Evolutionary conservation across 2,888 invertebrate species (phyloP), one percentile per base, ranked within the genome.

Genomic region (Thecophora atra): DNA sequence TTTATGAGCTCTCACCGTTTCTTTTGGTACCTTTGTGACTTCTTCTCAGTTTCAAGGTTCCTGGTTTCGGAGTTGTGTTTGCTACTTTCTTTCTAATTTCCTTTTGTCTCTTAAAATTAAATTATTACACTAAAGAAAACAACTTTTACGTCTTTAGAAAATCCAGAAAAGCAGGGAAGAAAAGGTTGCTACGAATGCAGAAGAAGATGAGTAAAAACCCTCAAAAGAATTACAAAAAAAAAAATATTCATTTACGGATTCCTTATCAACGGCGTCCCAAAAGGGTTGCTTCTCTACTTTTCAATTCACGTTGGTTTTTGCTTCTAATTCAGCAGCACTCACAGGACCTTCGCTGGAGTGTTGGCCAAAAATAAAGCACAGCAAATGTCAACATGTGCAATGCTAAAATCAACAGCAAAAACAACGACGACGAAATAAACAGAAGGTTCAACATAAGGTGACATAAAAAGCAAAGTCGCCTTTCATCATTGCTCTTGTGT

Each of bases 351-450:
- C n/a, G 3, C 19, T 37, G 24, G 68, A 42, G 58, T 69, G 69
- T 47, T 62, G 62, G 51, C 28, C 62, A 60, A 62, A n/a, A 47
- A 69, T 44, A 52, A 51, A 63, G 37, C 30, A 63, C 17, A 60
- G 51, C 28, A 60, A 69, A 69, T 62, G 70, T 52, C 70, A 63
- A 70, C 70, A 70, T 63, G 52, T 70, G 70, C 24, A 70, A 26
- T 42, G 60, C 15, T 13, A 19, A 54, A n/a, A 54, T 21, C 21
- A 21, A 54, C 21, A 3, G 21, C 5, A n/a, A 1, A 2, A 54
- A 54, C 26, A 63, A 15, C 13, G 21, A 37, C 17, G 24, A 37
- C 44, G 58, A 17, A 21, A 24, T 5, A 42, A 15, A 37, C 19
- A 68, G 56, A 44, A 21, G 51, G 3, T 42, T 19, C 24, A 7